phyloP scores from a whole-genome alignment of 2,888 invertebrate genomes.

The Clostera curtula region DNA sequence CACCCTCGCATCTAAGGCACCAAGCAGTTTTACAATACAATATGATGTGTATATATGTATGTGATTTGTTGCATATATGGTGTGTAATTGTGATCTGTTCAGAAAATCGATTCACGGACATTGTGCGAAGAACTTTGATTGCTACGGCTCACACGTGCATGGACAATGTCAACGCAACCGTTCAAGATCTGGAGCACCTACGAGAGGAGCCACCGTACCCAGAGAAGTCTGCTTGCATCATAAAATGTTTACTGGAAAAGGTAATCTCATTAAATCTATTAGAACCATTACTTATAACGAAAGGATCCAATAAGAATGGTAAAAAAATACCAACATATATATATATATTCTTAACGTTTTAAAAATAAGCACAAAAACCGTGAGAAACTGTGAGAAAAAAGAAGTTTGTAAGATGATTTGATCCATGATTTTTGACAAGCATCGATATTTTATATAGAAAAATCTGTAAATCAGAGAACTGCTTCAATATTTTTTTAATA shows the following conservation, averaged over 20 bases:
- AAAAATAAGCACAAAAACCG: too few species aligned
- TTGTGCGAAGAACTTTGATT: slow-evolving; percentile 44
- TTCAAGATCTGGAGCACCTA: slow-evolving; percentile 50
- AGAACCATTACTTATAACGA: neutral
- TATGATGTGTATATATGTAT: too few species aligned
- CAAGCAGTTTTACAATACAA: too few species aligned
- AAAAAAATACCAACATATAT: neutral
- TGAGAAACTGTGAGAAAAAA: too few species aligned
- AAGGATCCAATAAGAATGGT: neutral
- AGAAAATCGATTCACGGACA: slow-evolving; percentile 44
- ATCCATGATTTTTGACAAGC: too few species aligned
- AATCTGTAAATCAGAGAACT: too few species aligned
- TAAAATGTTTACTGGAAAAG: slow-evolving; percentile 63
- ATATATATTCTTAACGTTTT: neutral
- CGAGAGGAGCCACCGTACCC: slow-evolving; percentile 62
- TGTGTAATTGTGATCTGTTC: slow-evolving; percentile 3
- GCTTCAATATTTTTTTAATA: too few species aligned
- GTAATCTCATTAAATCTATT: slow-evolving; percentile 21
- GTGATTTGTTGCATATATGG: too few species aligned
- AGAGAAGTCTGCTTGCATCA: slow-evolving; percentile 59
- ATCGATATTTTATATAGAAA: too few species aligned
- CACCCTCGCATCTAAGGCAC: too few species aligned
- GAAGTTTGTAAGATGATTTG: too few species aligned
- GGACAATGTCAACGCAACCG: slow-evolving; percentile 51
- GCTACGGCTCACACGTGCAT: slow-evolving; percentile 53